These are phyloP conservation scores for Aleiodes alternator DNA, from an alignment of 2,888 invertebrate genomes.

Conservation along the genomic window DNA sequence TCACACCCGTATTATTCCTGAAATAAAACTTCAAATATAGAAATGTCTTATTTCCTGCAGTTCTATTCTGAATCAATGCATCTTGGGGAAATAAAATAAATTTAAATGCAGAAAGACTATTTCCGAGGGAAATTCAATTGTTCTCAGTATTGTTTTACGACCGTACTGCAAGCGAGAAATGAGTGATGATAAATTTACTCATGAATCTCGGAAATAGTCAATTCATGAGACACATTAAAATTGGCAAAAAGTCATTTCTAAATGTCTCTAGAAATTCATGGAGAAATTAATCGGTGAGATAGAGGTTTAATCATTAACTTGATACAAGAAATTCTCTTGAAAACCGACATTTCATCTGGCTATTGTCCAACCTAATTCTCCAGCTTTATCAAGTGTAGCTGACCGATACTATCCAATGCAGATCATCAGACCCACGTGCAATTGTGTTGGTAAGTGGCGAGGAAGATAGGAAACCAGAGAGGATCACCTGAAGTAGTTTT, in stretches of 20 bases:
- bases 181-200: not conserved
- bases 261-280: not conserved
- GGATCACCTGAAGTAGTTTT: slow-evolving; percentile 4
- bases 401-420: slow-evolving; percentile 6
- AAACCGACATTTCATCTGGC: slow-evolving; percentile 41
- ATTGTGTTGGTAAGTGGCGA: slow-evolving; percentile 16
- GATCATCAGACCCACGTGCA: slow-evolving; percentile 38
- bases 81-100: no score
- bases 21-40: no score
- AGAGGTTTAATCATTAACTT: slow-evolving; percentile 24
- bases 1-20: no score
- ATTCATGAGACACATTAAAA: not conserved
- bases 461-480: not conserved
- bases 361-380: slow-evolving; percentile 41
- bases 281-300: slow-evolving; percentile 9
- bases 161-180: no score
- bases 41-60: no score
- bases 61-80: no score
- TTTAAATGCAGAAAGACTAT: no score
- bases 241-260: not conserved
- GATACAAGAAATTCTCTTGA: not conserved
- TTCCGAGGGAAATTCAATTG: no score
- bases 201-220: not conserved
- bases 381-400: slow-evolving; percentile 23
- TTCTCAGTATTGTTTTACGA: no score